Percentiles rank a stretch among this genome's conserved stretches.
phyloP scores from a whole-genome alignment of 2,797 vertebrate genomes.

The Babyrousa celebensis region DNA sequence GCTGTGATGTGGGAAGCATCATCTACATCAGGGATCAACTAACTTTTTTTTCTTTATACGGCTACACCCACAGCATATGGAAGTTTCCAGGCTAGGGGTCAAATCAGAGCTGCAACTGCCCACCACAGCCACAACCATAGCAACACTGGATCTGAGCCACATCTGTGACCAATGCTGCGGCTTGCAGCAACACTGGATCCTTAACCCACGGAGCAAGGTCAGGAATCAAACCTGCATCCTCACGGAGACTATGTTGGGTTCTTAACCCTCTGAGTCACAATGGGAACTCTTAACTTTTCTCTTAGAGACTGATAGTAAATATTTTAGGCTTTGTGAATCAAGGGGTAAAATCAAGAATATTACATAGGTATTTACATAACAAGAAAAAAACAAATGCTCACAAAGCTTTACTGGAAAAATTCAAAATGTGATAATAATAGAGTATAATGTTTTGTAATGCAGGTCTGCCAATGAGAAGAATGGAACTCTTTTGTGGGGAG shows the following conservation, averaged over 20 bases:
- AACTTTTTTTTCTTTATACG: neutral
- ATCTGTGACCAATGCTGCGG: no score
- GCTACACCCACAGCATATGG: no score
- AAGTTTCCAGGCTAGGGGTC: no score
- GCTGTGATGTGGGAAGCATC: neutral
- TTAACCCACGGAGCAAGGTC: no score
- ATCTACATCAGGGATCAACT: neutral
- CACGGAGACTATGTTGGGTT: no score
- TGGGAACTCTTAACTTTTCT: neutral
- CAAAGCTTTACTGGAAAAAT: constrained; percentile 11
- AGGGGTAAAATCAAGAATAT: constrained; percentile 17
- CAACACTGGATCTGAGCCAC: no score
- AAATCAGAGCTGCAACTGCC: no score
- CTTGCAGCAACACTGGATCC: no score
- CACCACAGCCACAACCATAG: no score
- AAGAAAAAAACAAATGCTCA: neutral
- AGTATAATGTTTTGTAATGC: neutral
- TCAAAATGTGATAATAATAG: neutral
- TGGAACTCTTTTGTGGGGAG: neutral
- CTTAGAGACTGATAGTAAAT: neutral
- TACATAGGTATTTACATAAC: neutral
- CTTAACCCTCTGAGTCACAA: no score
- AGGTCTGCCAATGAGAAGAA: neutral
- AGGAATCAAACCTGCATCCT: no score
- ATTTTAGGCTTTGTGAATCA: neutral